These are phyloP conservation scores for Mesoligia furuncula DNA, from an alignment of 2,888 invertebrate genomes.

Conservation along the genomic window DNA sequence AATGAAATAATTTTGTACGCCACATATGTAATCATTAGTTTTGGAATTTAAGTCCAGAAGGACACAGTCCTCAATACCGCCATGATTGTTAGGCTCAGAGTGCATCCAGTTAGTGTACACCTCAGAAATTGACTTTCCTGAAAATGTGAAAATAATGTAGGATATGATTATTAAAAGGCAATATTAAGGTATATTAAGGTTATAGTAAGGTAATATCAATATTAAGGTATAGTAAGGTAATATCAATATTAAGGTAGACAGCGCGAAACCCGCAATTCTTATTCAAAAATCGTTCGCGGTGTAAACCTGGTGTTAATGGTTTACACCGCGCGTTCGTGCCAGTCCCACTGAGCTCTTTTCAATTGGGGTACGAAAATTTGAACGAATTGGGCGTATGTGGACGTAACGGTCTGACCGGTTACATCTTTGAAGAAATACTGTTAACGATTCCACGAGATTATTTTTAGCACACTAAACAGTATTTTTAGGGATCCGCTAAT, in stretches of 20 bases:
- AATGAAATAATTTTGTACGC: constrained; percentile 36
- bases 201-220: too few species aligned
- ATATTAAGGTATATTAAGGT: too few species aligned
- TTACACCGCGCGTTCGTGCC: background rate
- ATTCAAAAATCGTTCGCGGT: background rate
- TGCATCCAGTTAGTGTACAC: background rate
- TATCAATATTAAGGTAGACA: too few species aligned
- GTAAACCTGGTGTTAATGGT: too few species aligned
- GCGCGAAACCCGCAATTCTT: background rate
- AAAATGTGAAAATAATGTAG: background rate
- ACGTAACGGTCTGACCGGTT: background rate
- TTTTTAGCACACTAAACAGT: background rate
- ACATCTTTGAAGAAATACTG: background rate
- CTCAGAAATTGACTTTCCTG: constrained; percentile 18
- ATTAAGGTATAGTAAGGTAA: too few species aligned
- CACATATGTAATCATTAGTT: constrained; percentile 77
- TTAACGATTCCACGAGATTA: background rate
- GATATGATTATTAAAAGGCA: background rate
- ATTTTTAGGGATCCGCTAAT: background rate
- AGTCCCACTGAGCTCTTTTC: background rate
- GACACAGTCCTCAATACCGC: constrained; percentile 74
- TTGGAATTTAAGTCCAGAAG: constrained; percentile 60
- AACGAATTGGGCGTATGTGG: background rate
- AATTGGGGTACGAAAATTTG: background rate
- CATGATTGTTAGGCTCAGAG: constrained; percentile 63